phyloP scores from a whole-genome alignment of 2,797 vertebrate genomes.

The Poeciliopsis gracilis region DNA sequence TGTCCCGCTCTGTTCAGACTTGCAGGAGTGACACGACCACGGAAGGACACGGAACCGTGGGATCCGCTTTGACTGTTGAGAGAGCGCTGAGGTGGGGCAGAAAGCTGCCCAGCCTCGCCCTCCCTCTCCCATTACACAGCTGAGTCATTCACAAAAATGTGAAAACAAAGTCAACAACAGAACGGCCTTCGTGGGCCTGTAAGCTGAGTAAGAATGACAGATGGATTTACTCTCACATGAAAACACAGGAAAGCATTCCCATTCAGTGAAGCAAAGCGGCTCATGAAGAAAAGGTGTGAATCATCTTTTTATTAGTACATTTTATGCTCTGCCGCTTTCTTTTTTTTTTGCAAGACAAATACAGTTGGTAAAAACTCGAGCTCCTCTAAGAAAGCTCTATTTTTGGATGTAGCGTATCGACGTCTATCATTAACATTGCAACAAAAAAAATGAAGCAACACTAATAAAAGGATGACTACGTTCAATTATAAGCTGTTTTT shows the following conservation, averaged over 20 bases:
- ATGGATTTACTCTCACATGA: constrained; percentile 21
- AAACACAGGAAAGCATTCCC: constrained; percentile 31
- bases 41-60: constrained; percentile 37
- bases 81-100: constrained; percentile 34
- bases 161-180: constrained; percentile 57
- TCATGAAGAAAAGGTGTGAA: constrained; percentile 29
- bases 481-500: neutral
- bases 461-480: neutral
- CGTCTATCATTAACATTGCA: neutral
- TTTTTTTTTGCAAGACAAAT: neutral
- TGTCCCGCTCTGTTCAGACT: constrained; percentile 50
- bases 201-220: constrained; percentile 45
- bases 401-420: neutral
- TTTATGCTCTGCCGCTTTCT: constrained; percentile 32
- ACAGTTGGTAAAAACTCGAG: neutral
- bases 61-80: constrained; percentile 40
- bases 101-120: constrained; percentile 31
- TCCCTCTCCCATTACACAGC: constrained; percentile 25
- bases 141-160: constrained; percentile 73
- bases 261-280: constrained; percentile 38
- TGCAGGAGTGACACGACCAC: constrained; percentile 28
- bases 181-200: constrained; percentile 55
- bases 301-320: constrained; percentile 21
- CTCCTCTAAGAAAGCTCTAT: neutral
- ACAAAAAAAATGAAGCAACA: neutral